Base-by-base conservation (phyloP, 1,140 invertebrate species). In the Adoxophyes honmai region DNA sequence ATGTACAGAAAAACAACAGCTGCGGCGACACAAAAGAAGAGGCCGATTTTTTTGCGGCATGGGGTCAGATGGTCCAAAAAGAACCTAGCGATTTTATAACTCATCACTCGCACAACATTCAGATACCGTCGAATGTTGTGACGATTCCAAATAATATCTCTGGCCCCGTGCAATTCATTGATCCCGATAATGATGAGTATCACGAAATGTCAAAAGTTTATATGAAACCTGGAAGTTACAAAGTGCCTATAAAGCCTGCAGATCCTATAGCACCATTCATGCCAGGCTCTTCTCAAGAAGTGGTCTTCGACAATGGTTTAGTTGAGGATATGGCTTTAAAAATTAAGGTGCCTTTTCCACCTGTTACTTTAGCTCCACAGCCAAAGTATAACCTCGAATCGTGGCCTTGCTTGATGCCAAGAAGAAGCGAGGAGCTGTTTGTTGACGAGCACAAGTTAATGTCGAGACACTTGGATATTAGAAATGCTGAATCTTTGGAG, bases 31-130 rank as follows among this genome's bases (percentile, higher is more conserved):
- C 84, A 55, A 86, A 86, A 55, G 84, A 86, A 77, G 82, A 86
- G 59, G 55, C 65, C 54, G 81, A 84, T 85, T 87, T 87, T 86
- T 89, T 86, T 86, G 83, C 83, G 74, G 68, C 83, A 61, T 88
- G 86, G 86, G 83, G 86, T 81, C 85, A 86, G 83, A 86, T 88
- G 77, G 72, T 85, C 60, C 85, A 86, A 84, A 88, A 86, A 81
- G 83, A 88, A 81, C 70, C 80, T 75, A 85, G 68, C 62, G 80
- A 88, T 68, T 84, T 74, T 78, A 72, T 86, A 83, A 78, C 83
- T 84, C 81, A 88, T 85, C 85, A 82, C 62, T 68, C 68, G 74
- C 83, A 88, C 73, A 85, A 81, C 66, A 67, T 82, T 68, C 77
- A 75, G 63, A 71, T 81, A 55, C 70, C 82, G 60, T 71, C 77